Conservation (phyloP, 2,888 invertebrate genomes). For the Autographa gamma region DNA sequence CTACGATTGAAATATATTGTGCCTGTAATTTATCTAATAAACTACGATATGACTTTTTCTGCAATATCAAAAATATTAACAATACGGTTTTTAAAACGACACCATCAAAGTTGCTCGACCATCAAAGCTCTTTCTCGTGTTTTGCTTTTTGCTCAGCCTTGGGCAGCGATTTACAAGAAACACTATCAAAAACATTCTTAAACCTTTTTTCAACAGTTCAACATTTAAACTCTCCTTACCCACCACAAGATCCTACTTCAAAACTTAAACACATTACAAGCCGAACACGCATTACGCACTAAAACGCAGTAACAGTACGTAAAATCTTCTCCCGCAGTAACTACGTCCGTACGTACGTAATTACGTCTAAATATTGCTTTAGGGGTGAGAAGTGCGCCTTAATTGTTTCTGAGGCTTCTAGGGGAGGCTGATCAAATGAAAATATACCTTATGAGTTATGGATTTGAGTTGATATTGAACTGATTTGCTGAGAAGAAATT, state of each 20-base stretch:
- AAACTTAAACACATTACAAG: conserved; percentile 70
- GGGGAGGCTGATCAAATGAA: conserved; percentile 70
- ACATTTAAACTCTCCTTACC: conserved; percentile 47
- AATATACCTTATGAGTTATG: conserved; percentile 74
- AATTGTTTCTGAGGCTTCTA: conserved; percentile 76
- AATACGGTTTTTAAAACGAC: too few species aligned
- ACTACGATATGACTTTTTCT: not conserved
- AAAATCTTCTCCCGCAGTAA: conserved; percentile 77
- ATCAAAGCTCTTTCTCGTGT: too few species aligned
- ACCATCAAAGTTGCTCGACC: too few species aligned
- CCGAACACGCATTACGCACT: conserved; percentile 47
- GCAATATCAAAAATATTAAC: too few species aligned
- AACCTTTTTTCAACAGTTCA: conserved; percentile 27
- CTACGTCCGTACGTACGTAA: conserved; percentile 74
- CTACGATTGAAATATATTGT: not conserved
- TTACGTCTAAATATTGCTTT: conserved; percentile 75
- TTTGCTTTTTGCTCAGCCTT: too few species aligned
- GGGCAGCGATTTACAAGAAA: not conserved
- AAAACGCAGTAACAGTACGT: conserved; percentile 77
- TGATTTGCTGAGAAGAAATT: conserved; percentile 66
- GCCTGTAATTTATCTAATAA: not conserved
- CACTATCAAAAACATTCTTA: not conserved
- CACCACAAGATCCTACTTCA: conserved; percentile 24
- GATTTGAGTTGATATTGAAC: conserved; percentile 64
- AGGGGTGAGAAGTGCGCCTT: conserved; percentile 66